Conservation (phyloP, 2,113 vertebrate genomes). For the Caranx ignobilis region DNA sequence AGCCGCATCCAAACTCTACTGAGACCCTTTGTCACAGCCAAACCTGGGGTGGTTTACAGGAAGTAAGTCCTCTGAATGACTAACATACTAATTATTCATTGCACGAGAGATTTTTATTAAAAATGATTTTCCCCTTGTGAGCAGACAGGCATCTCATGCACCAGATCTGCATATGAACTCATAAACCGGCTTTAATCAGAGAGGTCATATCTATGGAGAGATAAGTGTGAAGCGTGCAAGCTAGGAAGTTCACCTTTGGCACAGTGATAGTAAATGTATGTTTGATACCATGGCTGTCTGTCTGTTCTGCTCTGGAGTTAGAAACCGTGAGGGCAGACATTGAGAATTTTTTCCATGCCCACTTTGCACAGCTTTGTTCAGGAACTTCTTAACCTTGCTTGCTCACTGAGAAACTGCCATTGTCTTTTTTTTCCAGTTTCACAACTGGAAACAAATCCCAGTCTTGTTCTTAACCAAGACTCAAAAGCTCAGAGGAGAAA, state of each 20-base stretch:
- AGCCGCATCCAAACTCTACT: constrained; percentile 94
- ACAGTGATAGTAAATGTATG: background rate
- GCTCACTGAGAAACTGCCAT: constrained; percentile 12
- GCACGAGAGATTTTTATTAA: background rate
- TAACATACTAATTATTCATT: background rate
- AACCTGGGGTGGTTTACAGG: constrained; percentile 92
- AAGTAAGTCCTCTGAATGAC: constrained; percentile 87
- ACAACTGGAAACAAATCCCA: constrained; percentile 62
- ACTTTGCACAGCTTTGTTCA: constrained; percentile 9
- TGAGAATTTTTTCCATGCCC: constrained; percentile 4
- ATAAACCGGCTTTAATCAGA: background rate
- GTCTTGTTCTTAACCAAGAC: constrained; percentile 47
- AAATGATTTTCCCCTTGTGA: background rate
- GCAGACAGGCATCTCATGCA: background rate
- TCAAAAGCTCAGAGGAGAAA: constrained; percentile 63
- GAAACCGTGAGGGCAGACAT: background rate
- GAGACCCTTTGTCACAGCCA: constrained; percentile 95
- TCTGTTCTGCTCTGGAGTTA: background rate
- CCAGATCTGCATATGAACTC: background rate
- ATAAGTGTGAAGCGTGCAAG: background rate
- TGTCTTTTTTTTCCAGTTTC: constrained; percentile 40
- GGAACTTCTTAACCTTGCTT: background rate
- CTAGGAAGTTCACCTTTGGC: background rate
- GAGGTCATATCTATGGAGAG: background rate
- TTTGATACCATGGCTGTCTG: background rate